Evolutionary conservation across 2,888 invertebrate species (phyloP), one percentile per base, ranked within the genome.

Genomic region (Cephus nigrinus): DNA sequence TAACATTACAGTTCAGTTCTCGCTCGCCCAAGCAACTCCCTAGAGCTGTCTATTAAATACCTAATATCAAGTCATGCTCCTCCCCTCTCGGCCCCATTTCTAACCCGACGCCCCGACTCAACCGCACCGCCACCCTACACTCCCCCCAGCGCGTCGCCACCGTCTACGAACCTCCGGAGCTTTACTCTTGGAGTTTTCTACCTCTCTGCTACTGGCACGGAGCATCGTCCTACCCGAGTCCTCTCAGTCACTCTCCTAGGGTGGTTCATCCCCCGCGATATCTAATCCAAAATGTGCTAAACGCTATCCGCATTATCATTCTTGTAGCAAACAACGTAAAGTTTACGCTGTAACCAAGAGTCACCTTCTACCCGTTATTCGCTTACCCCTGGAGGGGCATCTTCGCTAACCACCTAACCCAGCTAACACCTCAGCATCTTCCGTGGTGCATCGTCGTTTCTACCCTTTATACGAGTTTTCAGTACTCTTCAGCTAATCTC

Each of bases 21-120:
- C 85, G 84, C 83, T 85, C 81, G 83, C 82, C 80, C 84, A 79
- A 85, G 83, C 85, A 86, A 86, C 85, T 87, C 86, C 86, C 85
- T 81, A 82, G 86, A 88, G 85, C 86, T 89, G 88, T 88, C 88
- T 87, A 89, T 89, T 89, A 89, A 89, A 88, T 88, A 88, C 86
- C 86, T 88, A 88, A 89, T 89, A 89, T 87, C 88, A 89, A 87
- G 88, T 86, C 88, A 82, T 84, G 77, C 80, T 81, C 74, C 78
- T 69, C 74, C 69, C 69, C 77, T 55, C 69, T 76, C 71, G 36
- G 35, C 76, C 77, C 69, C 72, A 12, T 34, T 73, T 33, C 76
- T 73, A 69, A 75, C 36, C 55, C 33, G 36, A 71, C 73, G 30
- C 71, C 15, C 40, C 55, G 9, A 55, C 55, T 55, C 71, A 77